Percentiles rank a stretch among this genome's conserved stretches.
Evolutionary conservation across 2,888 invertebrate genomes (phyloP).

Genomic region (Aradus depressus): DNA sequence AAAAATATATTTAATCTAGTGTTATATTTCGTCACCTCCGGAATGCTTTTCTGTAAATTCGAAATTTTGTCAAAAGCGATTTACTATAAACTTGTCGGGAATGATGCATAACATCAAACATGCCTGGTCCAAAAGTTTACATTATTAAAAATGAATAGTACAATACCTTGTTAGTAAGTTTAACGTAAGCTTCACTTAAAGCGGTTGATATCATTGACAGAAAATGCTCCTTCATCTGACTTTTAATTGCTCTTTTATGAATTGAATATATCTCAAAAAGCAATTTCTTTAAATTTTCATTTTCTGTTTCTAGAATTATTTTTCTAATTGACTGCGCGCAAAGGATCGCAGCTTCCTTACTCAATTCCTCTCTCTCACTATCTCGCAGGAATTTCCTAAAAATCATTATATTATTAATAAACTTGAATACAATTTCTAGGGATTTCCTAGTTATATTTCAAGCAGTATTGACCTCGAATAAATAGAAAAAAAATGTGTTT

Average conservation of each 20-base stretch:
- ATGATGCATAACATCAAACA: background rate
- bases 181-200: conserved; percentile 58
- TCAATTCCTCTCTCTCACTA: conserved; percentile 67
- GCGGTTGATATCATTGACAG: conserved; percentile 50
- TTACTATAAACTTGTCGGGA: background rate
- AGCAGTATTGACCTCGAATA: no score
- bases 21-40: background rate
- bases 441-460: no score
- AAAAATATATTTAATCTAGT: no score
- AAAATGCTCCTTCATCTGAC: conserved; percentile 44
- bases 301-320: conserved; percentile 22
- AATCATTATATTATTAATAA: conserved; percentile 23
- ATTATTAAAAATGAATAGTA: background rate
- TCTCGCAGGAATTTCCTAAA: conserved; percentile 70
- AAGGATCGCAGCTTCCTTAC: conserved; percentile 64
- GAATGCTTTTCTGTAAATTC: background rate
- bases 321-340: conserved; percentile 55
- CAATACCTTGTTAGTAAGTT: conserved; percentile 41
- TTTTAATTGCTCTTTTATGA: conserved; percentile 57
- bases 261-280: conserved; percentile 47
- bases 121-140: background rate
- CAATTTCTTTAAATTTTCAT: conserved; percentile 34
- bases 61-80: background rate
- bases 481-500: no score
- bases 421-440: no score